Percentiles rank a stretch among this genome's conserved stretches.
phyloP scores from a whole-genome alignment of 2,888 invertebrate species.

The Acleris laterana region DNA sequence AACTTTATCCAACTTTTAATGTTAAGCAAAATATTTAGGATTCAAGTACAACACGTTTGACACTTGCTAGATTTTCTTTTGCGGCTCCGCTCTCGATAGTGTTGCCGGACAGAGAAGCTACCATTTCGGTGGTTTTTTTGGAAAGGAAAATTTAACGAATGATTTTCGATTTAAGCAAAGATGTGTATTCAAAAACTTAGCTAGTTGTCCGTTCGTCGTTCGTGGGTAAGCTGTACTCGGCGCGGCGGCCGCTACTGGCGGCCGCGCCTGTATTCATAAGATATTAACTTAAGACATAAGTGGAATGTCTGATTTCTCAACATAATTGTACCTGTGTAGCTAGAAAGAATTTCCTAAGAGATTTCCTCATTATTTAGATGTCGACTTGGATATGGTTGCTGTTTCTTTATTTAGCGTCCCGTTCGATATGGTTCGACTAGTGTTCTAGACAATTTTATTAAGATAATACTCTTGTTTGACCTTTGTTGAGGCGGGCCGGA shows the following conservation, averaged over 20 bases:
- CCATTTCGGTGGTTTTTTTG: slow-evolving; percentile 49
- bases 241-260: slow-evolving; percentile 43
- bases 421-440: slow-evolving; percentile 38
- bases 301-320: slow-evolving; percentile 69
- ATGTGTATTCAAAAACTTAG: slow-evolving; percentile 75
- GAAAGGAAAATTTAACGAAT: slow-evolving; percentile 46
- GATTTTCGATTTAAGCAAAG: slow-evolving; percentile 71
- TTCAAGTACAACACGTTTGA: slow-evolving; percentile 62
- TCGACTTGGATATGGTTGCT: slow-evolving; percentile 72
- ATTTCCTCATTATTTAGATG: slow-evolving; percentile 50
- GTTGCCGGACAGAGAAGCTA: slow-evolving; percentile 47
- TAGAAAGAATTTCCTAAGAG: slow-evolving; percentile 76
- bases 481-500: background rate
- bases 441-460: slow-evolving; percentile 23
- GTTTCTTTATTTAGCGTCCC: slow-evolving; percentile 49
- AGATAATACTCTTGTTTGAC: slow-evolving; percentile 3
- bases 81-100: slow-evolving; percentile 42
- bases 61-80: slow-evolving; percentile 40
- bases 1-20: slow-evolving; percentile 72
- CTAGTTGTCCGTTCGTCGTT: slow-evolving; percentile 74
- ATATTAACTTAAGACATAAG: slow-evolving; percentile 75
- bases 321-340: slow-evolving; percentile 80
- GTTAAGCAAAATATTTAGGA: slow-evolving; percentile 72
- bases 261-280: slow-evolving; percentile 57
- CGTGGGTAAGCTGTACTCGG: slow-evolving; percentile 60